Evolutionary conservation across 2,797 vertebrate species (phyloP), one percentile per base, ranked within the genome.

Genomic region (Acanthornis magna): DNA sequence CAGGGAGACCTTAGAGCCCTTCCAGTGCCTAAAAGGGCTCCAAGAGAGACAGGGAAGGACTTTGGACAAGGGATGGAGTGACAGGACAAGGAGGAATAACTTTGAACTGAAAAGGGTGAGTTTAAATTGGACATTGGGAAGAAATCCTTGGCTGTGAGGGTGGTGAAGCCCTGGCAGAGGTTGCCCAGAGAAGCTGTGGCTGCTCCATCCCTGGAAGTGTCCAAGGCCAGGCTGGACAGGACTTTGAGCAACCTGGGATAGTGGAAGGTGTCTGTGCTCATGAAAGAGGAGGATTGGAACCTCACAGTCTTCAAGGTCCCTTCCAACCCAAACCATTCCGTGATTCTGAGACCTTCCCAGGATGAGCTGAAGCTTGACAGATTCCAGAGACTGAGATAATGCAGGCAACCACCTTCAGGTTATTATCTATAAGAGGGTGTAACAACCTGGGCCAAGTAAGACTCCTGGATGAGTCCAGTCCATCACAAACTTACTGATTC

Each of bases 401-500:
- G 0, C 1, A 51, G 70, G 32, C 2, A 57, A 16, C 9, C 22
- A 57, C 11, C 3, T 58, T 45, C 5, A 32, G 40, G 29, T 11
- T n/a, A 67, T 77, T 22, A n/a, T n/a, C 70, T 27, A 13, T n/a
- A 47, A 20, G 1, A 63, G 29, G n/a, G 15, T 22, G 61, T 1
- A 75, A 71, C 5, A 65, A 61, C 13, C 6, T 29, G 15, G 47
- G n/a, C 16, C 50, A 68, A 29, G 11, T 17, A 81, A n/a, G 20
- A 3, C 5, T 19, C 36, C 55, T 0, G 17, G 13, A 20, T 38
- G 51, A 48, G n/a, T 34, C 30, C 40, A 71, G 10, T 9, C 16
- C 2, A 0, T 17, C 21, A 4, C 3, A 70, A 25, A 45, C 27
- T 26, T 12, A 13, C 23, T 6, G 4, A 62, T 36, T 23, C 20